Base-by-base conservation (phyloP, 2,797 vertebrate species). In the Chaunax sp. region DNA sequence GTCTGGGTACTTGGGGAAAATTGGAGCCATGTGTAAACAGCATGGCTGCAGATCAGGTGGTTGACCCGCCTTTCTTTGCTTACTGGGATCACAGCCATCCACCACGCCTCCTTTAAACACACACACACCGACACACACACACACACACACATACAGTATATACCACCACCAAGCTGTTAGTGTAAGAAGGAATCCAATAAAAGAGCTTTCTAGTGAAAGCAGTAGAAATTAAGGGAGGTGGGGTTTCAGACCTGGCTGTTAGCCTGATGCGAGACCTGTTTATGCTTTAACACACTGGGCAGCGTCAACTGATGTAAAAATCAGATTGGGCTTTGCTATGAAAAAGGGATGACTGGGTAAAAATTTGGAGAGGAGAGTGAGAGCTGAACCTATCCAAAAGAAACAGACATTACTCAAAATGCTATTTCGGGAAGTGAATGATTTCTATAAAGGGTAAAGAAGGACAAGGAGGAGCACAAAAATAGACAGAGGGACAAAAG, bases 391-490 rank as follows among this genome's bases (percentile, higher is more conserved):
- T 11, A 53, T 87, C 87, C 86, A 93, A 81, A 59, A 75, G 84
- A 90, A 81, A 79, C 91, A 94, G 93, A 93, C 92, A 70, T 93
- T 90, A 93, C 90, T 91, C 89, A 93, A 85, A 64, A 47, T 10
- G 77, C 85, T 92, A 92, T 92, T 92, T 91, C 68, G 83, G 82
- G 86, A 88, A 83, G 85, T 37, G 75, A 59, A 50, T 25, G 65
- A 86, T 81, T 92, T 82, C 69, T 58, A 72, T 81, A 71, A 30
- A 56, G 67, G 59, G 71, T 75, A 75, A 69, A 69, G 28, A 47
- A 76, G 72, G 62, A 30, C 72, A 26, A 60, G 47, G 64, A 57
- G 64, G 87, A 85, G 75, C 53, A 51, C 50, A 82, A 80, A 3
- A 84, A 74, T 89, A 90, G 77, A 80, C 77, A 28, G 22, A 63